Evolutionary conservation across 2,888 invertebrate genomes (phyloP), one percentile per base, ranked within the genome.

Genomic region (Mythimna pallens): DNA sequence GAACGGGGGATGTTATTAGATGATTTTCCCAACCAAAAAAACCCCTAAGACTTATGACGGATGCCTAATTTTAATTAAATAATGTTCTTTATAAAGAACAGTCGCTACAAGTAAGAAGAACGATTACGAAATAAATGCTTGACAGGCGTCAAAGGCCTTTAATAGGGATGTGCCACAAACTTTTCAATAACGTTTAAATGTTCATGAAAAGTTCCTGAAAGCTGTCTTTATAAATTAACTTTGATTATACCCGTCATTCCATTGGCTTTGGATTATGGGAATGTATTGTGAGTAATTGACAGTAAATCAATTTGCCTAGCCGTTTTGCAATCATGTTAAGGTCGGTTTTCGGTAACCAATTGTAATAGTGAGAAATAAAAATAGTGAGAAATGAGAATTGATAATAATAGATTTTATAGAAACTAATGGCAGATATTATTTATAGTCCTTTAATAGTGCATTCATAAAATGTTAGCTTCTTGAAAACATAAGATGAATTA

Each of bases 141-240:
- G 47, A 63, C 52, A 61, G 58, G 47, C 71, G 30, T 59, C 63
- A 79, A 79, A 79, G 55, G 63, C 57, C 65, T 50, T 57, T 66
- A 77, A 58, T 63, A 76, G 47, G 55, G 61, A 74, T 54, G 57
- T 75, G 36, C 47, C 58, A 22, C 34, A 17, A 71, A 81, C 77
- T 81, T 71, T 81, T 66, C 82, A 77, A 69, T 81, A 68, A 63
- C 62, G 70, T 66, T 64, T 52, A 76, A 68, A 81, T 58, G 34
- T 65, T 76, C n/a, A 0, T 25, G 40, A 58, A 54, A 80, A 75
- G 43, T 64, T 78, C 7, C 0, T 59, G 30, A 64, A 65, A 59
- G 54, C 62, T 70, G 65, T 50, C 66, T 17, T 76, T 59, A 52
- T 70, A 36, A 64, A 64, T 70, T 64, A 54, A 71, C 22, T 55